A percentile compares a stretch with the other conserved stretches of the same genome.
These are phyloP conservation scores for Trachelus tabidus DNA, from an alignment of 2,888 invertebrate genomes.

Conservation along the genomic window DNA sequence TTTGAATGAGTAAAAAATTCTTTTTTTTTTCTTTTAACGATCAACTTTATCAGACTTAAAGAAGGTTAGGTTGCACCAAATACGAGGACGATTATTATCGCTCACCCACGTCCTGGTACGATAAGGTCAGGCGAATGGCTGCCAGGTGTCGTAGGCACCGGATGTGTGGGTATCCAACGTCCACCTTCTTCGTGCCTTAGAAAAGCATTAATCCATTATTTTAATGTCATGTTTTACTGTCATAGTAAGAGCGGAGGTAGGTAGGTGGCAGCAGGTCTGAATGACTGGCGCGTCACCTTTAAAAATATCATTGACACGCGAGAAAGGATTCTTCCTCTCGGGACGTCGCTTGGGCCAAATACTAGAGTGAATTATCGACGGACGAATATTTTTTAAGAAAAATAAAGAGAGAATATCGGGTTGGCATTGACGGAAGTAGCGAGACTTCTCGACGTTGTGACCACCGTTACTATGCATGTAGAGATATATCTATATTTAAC, in stretches of 20 bases:
- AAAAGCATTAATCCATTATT: neutral
- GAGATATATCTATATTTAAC: neutral
- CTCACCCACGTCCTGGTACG: neutral
- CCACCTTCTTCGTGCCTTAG: neutral
- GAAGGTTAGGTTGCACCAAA: too few relatives aligned
- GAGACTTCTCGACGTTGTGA: neutral
- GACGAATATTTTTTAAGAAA: neutral
- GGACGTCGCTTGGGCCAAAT: neutral
- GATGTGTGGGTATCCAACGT: constrained; percentile 22
- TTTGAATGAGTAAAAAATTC: neutral
- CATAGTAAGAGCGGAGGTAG: neutral
- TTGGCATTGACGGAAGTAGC: neutral
- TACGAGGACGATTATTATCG: neutral
- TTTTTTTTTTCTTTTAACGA: neutral
- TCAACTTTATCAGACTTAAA: neutral
- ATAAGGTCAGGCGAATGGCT: constrained; percentile 10
- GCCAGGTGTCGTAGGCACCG: constrained; percentile 24
- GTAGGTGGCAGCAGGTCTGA: neutral
- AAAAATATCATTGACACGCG: neutral
- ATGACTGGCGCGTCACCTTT: neutral
- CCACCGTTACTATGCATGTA: neutral
- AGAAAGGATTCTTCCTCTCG: constrained; percentile 15
- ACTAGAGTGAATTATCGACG: neutral
- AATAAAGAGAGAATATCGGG: constrained; percentile 11
- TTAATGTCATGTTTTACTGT: neutral